These are phyloP conservation scores for Tamias sibiricus DNA, from an alignment of 2,113 vertebrate genomes.

Conservation along the genomic window DNA sequence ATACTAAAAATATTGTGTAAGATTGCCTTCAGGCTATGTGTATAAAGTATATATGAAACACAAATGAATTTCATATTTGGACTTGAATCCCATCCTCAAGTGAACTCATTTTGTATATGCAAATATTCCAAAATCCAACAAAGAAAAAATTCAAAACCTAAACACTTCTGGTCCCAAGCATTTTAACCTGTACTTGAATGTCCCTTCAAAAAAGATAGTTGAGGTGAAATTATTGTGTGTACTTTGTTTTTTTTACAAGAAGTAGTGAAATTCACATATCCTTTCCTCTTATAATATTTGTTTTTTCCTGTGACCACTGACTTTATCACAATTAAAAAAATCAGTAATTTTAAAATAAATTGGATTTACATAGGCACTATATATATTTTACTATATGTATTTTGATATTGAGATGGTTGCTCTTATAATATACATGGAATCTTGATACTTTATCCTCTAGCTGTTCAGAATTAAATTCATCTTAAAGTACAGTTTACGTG, in stretches of 20 bases:
- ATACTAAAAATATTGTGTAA: not conserved
- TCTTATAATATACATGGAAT: not conserved
- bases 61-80: not conserved
- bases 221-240: not conserved
- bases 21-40: not conserved
- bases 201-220: not conserved
- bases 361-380: not conserved
- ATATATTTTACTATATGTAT: not conserved
- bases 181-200: not conserved
- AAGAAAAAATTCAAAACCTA: not conserved
- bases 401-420: not conserved
- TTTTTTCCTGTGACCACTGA: not conserved
- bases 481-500: not conserved
- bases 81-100: not conserved
- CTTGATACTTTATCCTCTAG: not conserved
- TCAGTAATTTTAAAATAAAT: not conserved
- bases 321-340: slow-evolving; percentile 34
- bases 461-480: slow-evolving; percentile 20
- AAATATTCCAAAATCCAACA: not conserved
- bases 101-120: not conserved
- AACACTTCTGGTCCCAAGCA: not conserved
- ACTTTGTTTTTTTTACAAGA: not conserved
- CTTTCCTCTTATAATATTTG: not conserved
- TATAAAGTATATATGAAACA: not conserved
- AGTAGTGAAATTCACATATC: not conserved